phyloP scores from a whole-genome alignment of 2,888 invertebrate genomes.

The Acronicta aceris region DNA sequence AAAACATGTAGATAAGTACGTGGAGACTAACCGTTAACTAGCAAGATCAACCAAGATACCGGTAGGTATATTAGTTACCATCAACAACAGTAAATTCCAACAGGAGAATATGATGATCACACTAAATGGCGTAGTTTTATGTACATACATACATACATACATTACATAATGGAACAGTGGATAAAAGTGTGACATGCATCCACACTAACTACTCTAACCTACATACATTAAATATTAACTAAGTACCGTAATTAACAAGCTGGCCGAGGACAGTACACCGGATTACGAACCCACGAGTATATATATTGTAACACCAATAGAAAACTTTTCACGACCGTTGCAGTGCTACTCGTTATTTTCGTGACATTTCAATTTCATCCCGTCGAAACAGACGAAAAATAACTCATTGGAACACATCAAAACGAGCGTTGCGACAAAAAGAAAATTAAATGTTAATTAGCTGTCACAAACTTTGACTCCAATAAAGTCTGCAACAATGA shows the following conservation, averaged over 20 bases:
- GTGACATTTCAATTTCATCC: constrained; percentile 62
- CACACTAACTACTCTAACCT: constrained; percentile 36
- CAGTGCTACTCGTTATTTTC: constrained; percentile 49
- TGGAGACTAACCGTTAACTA: too few relatives aligned
- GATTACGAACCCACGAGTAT: constrained; percentile 32
- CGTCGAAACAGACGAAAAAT: constrained; percentile 58
- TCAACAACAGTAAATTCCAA: too few relatives aligned
- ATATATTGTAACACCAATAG: constrained; percentile 54
- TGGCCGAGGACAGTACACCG: constrained; percentile 45
- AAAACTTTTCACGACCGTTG: constrained; percentile 55
- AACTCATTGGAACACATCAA: constrained; percentile 36
- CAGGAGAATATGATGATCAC: too few relatives aligned
- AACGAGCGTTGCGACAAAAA: constrained; percentile 22
- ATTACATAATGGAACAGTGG: constrained; percentile 8
- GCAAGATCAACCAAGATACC: too few relatives aligned
- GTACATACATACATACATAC: too few relatives aligned
- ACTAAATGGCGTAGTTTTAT: too few relatives aligned
- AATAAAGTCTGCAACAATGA: constrained; percentile 50
- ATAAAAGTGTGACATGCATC: constrained; percentile 34
- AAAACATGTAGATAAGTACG: too few relatives aligned
- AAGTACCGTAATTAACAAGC: constrained; percentile 58
- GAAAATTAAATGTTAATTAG: constrained; percentile 66
- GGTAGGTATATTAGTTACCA: too few relatives aligned
- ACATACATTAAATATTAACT: constrained; percentile 48
- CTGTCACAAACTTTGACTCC: constrained; percentile 63